Evolutionary conservation across 1,140 invertebrate genomes (phyloP).

Genomic region (Gryon sp.): DNA sequence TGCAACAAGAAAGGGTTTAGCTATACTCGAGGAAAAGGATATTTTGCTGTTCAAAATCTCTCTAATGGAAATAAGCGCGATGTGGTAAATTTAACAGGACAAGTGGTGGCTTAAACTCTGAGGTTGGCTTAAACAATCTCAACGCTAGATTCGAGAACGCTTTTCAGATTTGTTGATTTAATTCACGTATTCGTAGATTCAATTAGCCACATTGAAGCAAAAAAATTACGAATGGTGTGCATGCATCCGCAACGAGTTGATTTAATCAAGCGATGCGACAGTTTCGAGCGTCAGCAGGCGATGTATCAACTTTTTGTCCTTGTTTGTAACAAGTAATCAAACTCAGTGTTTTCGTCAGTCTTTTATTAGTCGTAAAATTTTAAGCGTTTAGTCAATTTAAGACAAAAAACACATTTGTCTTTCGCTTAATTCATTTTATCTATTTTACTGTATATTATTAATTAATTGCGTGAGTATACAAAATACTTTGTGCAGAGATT

Average conservation of each 20-base stretch:
- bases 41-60: conserved; percentile 16
- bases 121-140: conserved; percentile 42
- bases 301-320: conserved; percentile 43
- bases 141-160: conserved; percentile 2
- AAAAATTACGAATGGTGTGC: conserved; percentile 29
- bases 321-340: conserved; percentile 31
- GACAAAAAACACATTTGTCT: conserved; percentile 2
- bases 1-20: conserved; percentile 48
- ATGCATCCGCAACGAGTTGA: conserved; percentile 24
- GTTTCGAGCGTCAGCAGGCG: conserved; percentile 19
- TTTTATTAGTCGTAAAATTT: conserved; percentile 34
- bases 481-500: too few relatives aligned
- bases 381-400: neutral
- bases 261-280: conserved; percentile 48
- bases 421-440: conserved; percentile 2
- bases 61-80: conserved; percentile 20
- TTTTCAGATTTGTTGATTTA: conserved; percentile 51
- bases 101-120: conserved; percentile 19
- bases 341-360: conserved; percentile 9
- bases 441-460: too few relatives aligned
- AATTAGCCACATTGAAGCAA: conserved; percentile 28
- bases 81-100: conserved; percentile 42
- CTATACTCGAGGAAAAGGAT: conserved; percentile 39
- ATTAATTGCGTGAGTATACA: too few relatives aligned
- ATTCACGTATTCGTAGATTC: conserved; percentile 47